Conservation (phyloP, 2,797 vertebrate species). For the Lepilemur septentrionalis region DNA sequence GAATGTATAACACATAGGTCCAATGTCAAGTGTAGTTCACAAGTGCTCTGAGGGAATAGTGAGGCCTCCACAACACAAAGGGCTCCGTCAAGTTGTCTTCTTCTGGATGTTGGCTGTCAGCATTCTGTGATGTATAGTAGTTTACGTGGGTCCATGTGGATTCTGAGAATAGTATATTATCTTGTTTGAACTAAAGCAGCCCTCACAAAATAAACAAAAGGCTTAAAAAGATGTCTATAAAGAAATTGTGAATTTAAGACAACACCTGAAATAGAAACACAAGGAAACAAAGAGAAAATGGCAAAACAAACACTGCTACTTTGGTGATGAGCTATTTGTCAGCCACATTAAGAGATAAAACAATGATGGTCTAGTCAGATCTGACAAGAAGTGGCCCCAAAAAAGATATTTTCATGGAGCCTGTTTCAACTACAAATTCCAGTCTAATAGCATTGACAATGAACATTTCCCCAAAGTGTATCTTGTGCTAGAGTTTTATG, state of each 20-base stretch:
- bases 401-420: not conserved
- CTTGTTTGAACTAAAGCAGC: conserved; percentile 17
- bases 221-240: not conserved
- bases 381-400: not conserved
- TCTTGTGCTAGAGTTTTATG: not conserved
- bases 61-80: not conserved
- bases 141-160: not conserved
- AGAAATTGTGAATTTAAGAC: not conserved
- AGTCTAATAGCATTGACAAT: not conserved
- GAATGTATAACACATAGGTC: not conserved
- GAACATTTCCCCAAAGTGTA: not conserved
- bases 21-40: not conserved
- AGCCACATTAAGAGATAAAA: not conserved
- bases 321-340: not conserved
- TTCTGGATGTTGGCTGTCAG: not conserved
- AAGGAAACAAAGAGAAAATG: conserved; percentile 6
- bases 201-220: not conserved
- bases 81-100: not conserved
- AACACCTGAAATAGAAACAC: not conserved
- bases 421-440: not conserved
- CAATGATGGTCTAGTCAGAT: not conserved
- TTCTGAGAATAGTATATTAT: not conserved
- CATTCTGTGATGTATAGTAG: not conserved
- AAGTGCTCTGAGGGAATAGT: not conserved
- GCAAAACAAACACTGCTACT: not conserved